These are phyloP conservation scores for Oreochromis niloticus DNA, from an alignment of 2,113 vertebrate species.

Conservation along the genomic window DNA sequence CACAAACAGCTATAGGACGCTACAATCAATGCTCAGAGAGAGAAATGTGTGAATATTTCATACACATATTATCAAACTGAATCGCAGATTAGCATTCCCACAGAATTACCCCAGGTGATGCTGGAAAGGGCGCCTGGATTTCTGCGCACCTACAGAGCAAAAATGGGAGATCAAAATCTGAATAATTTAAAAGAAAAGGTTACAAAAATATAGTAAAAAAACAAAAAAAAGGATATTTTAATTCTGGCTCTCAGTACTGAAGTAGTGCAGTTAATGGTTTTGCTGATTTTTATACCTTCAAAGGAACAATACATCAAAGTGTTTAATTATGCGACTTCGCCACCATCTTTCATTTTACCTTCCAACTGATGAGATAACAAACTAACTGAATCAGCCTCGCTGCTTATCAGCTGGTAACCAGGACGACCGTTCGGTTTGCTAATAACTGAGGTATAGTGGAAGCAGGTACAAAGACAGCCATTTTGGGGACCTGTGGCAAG, in stretches of 20 bases:
- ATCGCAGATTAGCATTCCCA: slow-evolving; percentile 52
- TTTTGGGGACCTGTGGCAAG: slow-evolving; percentile 24
- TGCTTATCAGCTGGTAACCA: slow-evolving; percentile 60
- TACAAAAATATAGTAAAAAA: not conserved
- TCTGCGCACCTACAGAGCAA: not conserved
- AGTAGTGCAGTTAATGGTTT: slow-evolving; percentile 23
- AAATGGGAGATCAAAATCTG: not conserved
- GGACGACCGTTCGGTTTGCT: slow-evolving; percentile 38
- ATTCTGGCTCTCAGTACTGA: not conserved
- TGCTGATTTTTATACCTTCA: slow-evolving; percentile 26
- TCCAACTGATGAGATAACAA: slow-evolving; percentile 51
- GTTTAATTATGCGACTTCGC: slow-evolving; percentile 45
- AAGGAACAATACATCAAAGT: slow-evolving; percentile 49
- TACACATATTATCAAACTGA: slow-evolving; percentile 60
- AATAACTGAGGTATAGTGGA: slow-evolving; percentile 36
- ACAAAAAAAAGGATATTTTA: not conserved
- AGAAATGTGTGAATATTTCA: slow-evolving; percentile 62
- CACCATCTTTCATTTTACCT: slow-evolving; percentile 45
- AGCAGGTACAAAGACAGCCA: slow-evolving; percentile 19
- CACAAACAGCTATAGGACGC: slow-evolving; percentile 37
- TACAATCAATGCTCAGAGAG: not conserved
- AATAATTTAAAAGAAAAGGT: slow-evolving; percentile 1
- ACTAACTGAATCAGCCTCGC: slow-evolving; percentile 48
- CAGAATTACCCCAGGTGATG: slow-evolving; percentile 58
- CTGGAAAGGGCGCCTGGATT: not conserved